Conservation (phyloP, 1,140 invertebrate genomes). For the Brachionus manjavacas region DNA sequence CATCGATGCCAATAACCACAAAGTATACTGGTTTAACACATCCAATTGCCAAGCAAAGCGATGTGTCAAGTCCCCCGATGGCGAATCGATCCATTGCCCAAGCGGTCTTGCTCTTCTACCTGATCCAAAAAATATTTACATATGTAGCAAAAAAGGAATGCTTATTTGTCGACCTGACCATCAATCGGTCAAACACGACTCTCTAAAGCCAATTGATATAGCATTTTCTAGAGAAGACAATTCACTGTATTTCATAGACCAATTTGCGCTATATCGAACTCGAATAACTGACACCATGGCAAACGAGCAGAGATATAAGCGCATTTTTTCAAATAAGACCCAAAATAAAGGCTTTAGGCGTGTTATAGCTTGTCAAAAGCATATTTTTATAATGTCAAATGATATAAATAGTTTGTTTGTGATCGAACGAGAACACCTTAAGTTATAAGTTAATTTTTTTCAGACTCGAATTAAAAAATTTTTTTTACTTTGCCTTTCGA, state of each 20-base stretch:
- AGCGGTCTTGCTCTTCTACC: not conserved
- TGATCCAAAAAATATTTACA: conserved; percentile 27
- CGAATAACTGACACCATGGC: conserved; percentile 10
- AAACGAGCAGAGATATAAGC: conserved; percentile 38
- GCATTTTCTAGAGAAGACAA: conserved; percentile 19
- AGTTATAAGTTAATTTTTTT: conserved; percentile 4
- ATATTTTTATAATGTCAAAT: conserved; percentile 39
- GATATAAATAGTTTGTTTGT: conserved; percentile 39
- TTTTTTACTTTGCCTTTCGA: not conserved
- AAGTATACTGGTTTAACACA: conserved; percentile 40
- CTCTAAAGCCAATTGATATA: conserved; percentile 27
- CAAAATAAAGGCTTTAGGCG: conserved; percentile 39
- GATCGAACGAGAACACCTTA: conserved; percentile 25
- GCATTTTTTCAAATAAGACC: conserved; percentile 33
- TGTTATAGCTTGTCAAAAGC: conserved; percentile 11
- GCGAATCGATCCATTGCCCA: conserved; percentile 22
- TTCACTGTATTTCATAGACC: conserved; percentile 21
- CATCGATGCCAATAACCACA: conserved; percentile 37
- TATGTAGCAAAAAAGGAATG: conserved; percentile 40
- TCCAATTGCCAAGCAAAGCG: conserved; percentile 27
- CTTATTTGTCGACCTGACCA: conserved; percentile 31
- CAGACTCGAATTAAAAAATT: not conserved
- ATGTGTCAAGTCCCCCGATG: conserved; percentile 32
- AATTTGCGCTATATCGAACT: conserved; percentile 19
- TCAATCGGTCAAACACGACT: conserved; percentile 41